phyloP scores from a whole-genome alignment of 2,797 vertebrate species.

The Clamator glandarius region DNA sequence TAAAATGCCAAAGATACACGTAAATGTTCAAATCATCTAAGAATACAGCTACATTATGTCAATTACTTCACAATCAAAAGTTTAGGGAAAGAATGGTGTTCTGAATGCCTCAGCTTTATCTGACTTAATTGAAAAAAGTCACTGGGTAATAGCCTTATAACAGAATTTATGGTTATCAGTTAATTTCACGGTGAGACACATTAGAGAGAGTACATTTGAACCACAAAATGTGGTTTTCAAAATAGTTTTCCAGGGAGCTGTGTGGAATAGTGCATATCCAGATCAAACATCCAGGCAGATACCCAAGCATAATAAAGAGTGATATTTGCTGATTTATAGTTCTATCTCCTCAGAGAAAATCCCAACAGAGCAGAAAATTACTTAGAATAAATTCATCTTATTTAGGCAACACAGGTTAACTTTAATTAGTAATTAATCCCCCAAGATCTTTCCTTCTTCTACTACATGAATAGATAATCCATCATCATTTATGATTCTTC shows the following conservation, averaged over 20 bases:
- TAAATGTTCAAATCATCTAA: neutral
- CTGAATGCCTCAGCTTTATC: neutral
- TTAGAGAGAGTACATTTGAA: neutral
- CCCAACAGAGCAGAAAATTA: conserved; percentile 47
- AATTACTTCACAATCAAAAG: neutral
- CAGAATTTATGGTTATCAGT: neutral
- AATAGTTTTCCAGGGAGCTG: neutral
- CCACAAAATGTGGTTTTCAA: neutral
- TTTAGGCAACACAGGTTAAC: conserved; percentile 1
- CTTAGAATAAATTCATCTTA: neutral
- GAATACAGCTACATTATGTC: neutral
- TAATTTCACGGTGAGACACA: neutral
- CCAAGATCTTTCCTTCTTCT: neutral
- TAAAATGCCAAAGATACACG: neutral
- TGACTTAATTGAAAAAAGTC: neutral
- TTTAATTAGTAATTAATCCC: conserved; percentile 21
- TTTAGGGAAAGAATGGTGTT: neutral
- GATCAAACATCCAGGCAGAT: neutral
- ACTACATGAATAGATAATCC: neutral
- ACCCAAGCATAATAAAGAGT: neutral
- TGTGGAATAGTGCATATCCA: fast-evolving
- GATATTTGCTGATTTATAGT: neutral
- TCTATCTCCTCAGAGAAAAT: neutral
- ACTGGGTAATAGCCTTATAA: neutral
- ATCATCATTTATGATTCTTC: neutral